Evolutionary conservation across 37 sponge, comb jelly and placozoan genomes (phyloP).

Genomic region (Dysidea cf. avara): DNA sequence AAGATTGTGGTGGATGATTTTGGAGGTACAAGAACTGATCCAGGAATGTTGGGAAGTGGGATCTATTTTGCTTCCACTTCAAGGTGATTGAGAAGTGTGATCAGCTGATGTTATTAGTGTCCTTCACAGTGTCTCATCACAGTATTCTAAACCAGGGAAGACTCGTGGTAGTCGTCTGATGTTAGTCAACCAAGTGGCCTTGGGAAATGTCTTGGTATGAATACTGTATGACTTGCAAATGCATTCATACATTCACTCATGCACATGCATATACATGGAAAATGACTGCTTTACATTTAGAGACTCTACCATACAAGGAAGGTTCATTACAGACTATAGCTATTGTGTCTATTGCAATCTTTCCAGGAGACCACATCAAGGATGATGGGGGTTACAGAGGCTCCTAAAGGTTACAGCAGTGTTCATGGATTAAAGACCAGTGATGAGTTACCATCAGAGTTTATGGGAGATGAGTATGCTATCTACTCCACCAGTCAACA

Average conservation of each 20-base stretch:
- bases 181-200: conserved; percentile 89
- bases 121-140: conserved; percentile 52
- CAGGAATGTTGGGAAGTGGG: conserved; percentile 92
- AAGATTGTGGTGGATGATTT: conserved; percentile 93
- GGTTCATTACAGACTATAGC: too few relatives aligned
- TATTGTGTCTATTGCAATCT: too few relatives aligned
- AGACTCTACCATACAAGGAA: too few relatives aligned
- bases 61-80: conserved; percentile 93
- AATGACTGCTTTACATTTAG: too few relatives aligned
- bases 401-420: conserved; percentile 89
- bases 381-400: conserved; percentile 44
- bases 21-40: conserved; percentile 87
- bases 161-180: conserved; percentile 61
- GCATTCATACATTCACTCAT: too few relatives aligned
- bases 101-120: not conserved
- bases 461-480: too few relatives aligned
- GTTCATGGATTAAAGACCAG: conserved; percentile 68
- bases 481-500: too few relatives aligned
- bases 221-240: too few relatives aligned
- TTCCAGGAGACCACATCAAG: conserved; percentile 48
- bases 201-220: conserved; percentile 73
- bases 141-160: conserved; percentile 75
- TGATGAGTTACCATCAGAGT: conserved; percentile 60
- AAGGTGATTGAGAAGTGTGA: conserved; percentile 49
- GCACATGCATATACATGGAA: too few relatives aligned